Evolutionary conservation across 1,140 invertebrate species (phyloP).

Genomic region (Drosophila orena): DNA sequence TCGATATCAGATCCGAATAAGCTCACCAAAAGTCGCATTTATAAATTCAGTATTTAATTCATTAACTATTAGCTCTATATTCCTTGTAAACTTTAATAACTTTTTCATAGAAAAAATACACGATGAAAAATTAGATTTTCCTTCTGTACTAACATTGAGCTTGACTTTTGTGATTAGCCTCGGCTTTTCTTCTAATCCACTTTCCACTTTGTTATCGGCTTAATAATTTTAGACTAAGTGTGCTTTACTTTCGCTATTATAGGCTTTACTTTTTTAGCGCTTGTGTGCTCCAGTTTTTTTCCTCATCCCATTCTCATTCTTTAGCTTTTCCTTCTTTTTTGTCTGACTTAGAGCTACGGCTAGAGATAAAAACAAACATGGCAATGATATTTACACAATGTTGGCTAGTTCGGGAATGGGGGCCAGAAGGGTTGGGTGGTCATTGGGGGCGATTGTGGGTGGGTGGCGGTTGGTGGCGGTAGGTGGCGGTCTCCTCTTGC

Average conservation of each 20-base stretch:
- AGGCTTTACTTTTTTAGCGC: slow-evolving; percentile 32
- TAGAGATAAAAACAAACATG: slow-evolving; percentile 82
- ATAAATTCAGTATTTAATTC: slow-evolving; percentile 24
- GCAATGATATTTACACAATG: slow-evolving; percentile 81
- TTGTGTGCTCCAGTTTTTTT: slow-evolving; percentile 42
- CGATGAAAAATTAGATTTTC: slow-evolving; percentile 48
- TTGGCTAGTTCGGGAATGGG: slow-evolving; percentile 44
- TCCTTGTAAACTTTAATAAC: slow-evolving; percentile 47
- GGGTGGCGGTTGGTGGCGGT: slow-evolving; percentile 13
- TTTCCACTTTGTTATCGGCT: slow-evolving; percentile 28
- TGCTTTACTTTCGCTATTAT: slow-evolving; percentile 62
- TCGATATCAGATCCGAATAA: not conserved
- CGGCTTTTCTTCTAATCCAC: slow-evolving; percentile 5
- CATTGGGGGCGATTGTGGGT: slow-evolving; percentile 30
- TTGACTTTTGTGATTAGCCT: slow-evolving; percentile 28
- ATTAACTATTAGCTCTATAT: slow-evolving; percentile 43
- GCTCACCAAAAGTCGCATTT: slow-evolving; percentile 14
- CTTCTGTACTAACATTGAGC: slow-evolving; percentile 27
- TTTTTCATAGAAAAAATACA: slow-evolving; percentile 80
- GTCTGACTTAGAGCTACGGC: slow-evolving; percentile 72
- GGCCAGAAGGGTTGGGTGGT: not conserved
- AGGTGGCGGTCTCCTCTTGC: slow-evolving; percentile 32
- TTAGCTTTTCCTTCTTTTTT: slow-evolving; percentile 30
- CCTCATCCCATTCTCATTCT: slow-evolving; percentile 18
- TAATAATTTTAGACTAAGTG: slow-evolving; percentile 63